These are phyloP conservation scores for Cyclophora punctaria DNA, from an alignment of 2,888 invertebrate species.

Conservation along the genomic window DNA sequence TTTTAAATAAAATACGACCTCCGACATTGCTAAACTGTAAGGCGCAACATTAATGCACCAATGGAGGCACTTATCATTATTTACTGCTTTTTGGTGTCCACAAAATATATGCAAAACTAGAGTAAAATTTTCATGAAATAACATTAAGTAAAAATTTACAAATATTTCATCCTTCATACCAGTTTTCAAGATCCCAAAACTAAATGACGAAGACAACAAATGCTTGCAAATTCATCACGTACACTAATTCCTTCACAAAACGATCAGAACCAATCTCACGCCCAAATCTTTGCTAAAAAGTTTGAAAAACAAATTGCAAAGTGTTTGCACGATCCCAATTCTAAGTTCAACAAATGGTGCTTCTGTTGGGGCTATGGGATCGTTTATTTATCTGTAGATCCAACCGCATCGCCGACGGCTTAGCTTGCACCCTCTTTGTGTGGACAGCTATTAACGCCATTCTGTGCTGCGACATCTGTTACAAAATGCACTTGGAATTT, in stretches of 20 bases:
- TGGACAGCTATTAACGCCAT: constrained; percentile 6
- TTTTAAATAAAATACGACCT: neutral
- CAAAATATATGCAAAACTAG: no score
- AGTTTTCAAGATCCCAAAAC: neutral
- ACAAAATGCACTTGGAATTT: neutral
- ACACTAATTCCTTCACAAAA: neutral
- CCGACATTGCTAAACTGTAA: no score
- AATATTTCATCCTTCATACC: no score
- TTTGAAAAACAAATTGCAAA: no score
- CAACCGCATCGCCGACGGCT: constrained; percentile 4
- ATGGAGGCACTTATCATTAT: neutral
- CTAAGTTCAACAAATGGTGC: no score
- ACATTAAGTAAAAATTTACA: no score
- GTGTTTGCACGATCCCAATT: no score
- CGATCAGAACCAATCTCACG: neutral
- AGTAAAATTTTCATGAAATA: no score
- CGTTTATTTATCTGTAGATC: constrained; percentile 10
- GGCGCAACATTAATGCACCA: constrained; percentile 5
- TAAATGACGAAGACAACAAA: neutral
- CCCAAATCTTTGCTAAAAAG: no score
- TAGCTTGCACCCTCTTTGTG: constrained; percentile 6
- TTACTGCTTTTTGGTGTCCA: no score
- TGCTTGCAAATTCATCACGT: neutral
- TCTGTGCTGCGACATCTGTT: constrained; percentile 1
- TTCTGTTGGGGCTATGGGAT: neutral